These are phyloP conservation scores for Drosophila flavopinicola DNA, from an alignment of 2,888 invertebrate species.

Conservation along the genomic window DNA sequence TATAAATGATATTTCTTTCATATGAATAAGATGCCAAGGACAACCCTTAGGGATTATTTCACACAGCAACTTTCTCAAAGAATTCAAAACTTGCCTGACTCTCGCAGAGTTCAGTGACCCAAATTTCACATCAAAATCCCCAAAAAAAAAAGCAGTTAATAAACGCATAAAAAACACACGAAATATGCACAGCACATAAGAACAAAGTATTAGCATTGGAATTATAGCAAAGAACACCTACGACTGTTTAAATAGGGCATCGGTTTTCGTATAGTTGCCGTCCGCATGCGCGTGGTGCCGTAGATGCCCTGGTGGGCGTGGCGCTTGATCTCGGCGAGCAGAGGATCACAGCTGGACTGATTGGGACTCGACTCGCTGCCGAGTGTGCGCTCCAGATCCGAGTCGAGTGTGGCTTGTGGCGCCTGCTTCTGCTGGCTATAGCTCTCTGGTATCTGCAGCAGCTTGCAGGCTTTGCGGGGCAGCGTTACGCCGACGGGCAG, in stretches of 20 bases:
- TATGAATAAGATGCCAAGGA: background rate
- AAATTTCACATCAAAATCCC: background rate
- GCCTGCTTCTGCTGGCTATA: conserved; percentile 53
- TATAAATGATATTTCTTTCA: no score
- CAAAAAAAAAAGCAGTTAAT: conserved; percentile 5
- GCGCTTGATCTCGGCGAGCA: conserved; percentile 59
- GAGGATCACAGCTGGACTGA: conserved; percentile 10
- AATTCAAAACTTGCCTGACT: conserved; percentile 6
- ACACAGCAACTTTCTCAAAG: background rate
- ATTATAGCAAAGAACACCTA: no score
- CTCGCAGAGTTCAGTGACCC: conserved; percentile 28
- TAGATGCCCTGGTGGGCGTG: conserved; percentile 72
- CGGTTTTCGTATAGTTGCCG: conserved; percentile 81
- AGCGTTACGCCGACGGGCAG: conserved; percentile 73
- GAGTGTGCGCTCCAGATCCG: conserved; percentile 52
- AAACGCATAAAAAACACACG: background rate
- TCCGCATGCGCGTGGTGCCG: conserved; percentile 78
- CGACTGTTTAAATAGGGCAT: conserved; percentile 81
- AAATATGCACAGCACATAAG: conserved; percentile 1
- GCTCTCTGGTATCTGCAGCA: conserved; percentile 81
- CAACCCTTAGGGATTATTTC: conserved; percentile 3
- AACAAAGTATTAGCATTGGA: no score
- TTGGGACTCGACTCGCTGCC: conserved; percentile 32
- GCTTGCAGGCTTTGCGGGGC: conserved; percentile 82
- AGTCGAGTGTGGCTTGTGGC: conserved; percentile 51